phyloP scores from a whole-genome alignment of 2,113 vertebrate species.

The Paedocypris sp. region DNA sequence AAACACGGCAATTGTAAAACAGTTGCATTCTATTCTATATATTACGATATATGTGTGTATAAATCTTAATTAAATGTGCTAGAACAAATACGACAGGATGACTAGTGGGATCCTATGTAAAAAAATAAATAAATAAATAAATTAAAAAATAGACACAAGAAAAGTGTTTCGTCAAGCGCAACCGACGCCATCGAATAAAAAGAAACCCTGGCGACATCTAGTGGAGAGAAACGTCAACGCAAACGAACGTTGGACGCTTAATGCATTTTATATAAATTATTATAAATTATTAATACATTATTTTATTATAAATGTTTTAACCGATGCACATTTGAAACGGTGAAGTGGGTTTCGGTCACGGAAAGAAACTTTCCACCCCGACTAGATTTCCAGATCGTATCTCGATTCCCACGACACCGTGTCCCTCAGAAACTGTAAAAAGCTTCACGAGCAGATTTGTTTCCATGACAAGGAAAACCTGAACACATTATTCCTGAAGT shows the following conservation, averaged over 20 bases:
- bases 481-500: neutral
- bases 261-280: neutral
- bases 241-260: neutral
- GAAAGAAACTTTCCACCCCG: conserved; percentile 33
- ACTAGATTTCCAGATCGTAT: conserved; percentile 41
- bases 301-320: no score
- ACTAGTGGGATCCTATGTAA: no score
- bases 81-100: no score
- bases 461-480: neutral
- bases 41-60: no score
- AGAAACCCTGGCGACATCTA: conserved; percentile 57
- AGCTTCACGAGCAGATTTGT: neutral
- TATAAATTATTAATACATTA: no score
- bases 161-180: neutral
- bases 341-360: neutral
- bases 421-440: neutral
- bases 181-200: conserved; percentile 32
- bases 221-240: conserved; percentile 42
- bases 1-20: no score
- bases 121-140: no score
- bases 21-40: no score
- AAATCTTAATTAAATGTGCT: no score
- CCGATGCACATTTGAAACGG: no score
- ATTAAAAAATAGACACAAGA: no score
- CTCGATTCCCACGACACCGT: conserved; percentile 40